phyloP scores from a whole-genome alignment of 2,113 vertebrate species.

The Nesogale talazaci region DNA sequence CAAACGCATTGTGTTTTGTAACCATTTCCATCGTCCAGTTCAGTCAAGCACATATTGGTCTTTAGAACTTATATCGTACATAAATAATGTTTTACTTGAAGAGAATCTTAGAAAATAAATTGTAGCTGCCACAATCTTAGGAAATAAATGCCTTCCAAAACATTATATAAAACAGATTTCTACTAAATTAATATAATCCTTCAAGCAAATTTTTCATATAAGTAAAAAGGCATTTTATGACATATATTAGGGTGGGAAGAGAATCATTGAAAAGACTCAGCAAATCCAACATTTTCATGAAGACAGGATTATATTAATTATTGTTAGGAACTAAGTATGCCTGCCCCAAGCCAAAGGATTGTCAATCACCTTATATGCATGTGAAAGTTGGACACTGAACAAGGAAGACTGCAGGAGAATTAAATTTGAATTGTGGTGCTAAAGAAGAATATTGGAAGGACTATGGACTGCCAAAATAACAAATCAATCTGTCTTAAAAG shows the following conservation, averaged over 20 bases:
- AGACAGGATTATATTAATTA: too few species aligned
- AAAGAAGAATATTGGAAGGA: too few species aligned
- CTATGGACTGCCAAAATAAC: too few species aligned
- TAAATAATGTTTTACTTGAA: neutral
- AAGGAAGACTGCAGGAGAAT: too few species aligned
- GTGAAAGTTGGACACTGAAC: too few species aligned
- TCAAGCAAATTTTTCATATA: neutral
- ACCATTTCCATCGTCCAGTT: neutral
- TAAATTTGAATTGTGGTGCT: too few species aligned
- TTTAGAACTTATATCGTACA: neutral
- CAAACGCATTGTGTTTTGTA: slow-evolving; percentile 12
- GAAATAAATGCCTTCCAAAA: neutral
- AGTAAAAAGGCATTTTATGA: slow-evolving; percentile 33
- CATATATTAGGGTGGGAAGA: neutral
- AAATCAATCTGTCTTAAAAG: too few species aligned
- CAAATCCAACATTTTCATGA: slow-evolving; percentile 1
- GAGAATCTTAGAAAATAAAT: slow-evolving; percentile 1
- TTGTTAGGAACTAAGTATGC: neutral
- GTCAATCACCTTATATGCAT: too few species aligned
- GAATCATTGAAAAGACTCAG: neutral
- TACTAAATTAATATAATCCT: neutral
- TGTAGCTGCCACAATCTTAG: slow-evolving; percentile 6
- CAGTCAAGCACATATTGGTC: neutral
- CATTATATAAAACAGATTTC: neutral
- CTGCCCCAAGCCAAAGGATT: too few species aligned